These are phyloP conservation scores for Terrapene triunguis DNA, from an alignment of 2,113 vertebrate genomes.

Conservation along the genomic window DNA sequence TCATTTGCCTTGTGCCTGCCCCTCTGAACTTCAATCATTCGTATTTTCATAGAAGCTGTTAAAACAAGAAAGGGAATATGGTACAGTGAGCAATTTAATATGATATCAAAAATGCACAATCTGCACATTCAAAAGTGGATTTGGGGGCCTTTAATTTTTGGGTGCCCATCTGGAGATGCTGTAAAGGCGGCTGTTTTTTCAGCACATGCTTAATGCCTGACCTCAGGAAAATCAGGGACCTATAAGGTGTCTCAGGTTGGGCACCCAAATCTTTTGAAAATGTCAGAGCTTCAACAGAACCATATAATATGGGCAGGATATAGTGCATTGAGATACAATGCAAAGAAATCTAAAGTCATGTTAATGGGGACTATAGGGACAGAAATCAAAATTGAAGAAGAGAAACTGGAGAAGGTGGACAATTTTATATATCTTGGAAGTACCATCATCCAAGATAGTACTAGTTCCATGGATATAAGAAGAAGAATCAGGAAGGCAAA, in stretches of 20 bases:
- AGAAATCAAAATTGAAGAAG: neutral
- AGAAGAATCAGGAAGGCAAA: too few relatives aligned
- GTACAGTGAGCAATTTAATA: neutral
- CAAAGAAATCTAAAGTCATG: too few relatives aligned
- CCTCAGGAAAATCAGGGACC: neutral
- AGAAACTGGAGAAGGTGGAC: too few relatives aligned
- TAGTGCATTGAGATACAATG: too few relatives aligned
- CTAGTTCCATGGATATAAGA: too few relatives aligned
- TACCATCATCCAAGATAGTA: too few relatives aligned
- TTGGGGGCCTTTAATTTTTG: neutral
- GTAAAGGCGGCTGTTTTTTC: neutral
- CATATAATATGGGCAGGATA: neutral
- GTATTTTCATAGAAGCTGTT: neutral
- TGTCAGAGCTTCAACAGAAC: neutral
- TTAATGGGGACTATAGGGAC: fast-evolving
- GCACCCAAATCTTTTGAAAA: neutral
- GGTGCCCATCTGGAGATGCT: neutral
- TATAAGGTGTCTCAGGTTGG: neutral
- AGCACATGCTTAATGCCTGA: neutral
- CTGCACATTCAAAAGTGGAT: neutral
- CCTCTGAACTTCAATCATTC: neutral
- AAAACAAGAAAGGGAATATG: neutral
- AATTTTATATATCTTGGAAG: too few relatives aligned
- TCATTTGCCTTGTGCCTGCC: neutral
- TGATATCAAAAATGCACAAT: neutral